A percentile compares a stretch with the other conserved stretches of the same genome.
Evolutionary conservation across 1,140 invertebrate species (phyloP).

Genomic region (Lasaia peninsularis): DNA sequence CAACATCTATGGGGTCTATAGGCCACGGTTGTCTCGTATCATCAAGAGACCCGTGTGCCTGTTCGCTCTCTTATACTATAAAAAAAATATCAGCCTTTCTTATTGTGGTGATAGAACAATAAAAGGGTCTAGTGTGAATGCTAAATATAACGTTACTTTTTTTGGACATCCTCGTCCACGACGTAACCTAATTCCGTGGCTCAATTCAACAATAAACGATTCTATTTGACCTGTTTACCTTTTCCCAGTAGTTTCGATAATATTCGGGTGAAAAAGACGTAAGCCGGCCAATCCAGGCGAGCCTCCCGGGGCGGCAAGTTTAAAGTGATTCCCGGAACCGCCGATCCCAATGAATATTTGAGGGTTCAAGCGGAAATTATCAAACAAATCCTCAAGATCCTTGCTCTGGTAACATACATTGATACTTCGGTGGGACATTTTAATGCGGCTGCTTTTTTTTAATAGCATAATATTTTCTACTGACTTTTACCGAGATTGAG

Average conservation of each 20-base stretch:
- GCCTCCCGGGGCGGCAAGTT: conserved; percentile 7
- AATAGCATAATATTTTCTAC: too few relatives aligned
- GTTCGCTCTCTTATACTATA: too few relatives aligned
- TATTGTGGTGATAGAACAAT: too few relatives aligned
- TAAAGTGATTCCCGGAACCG: conserved; percentile 10
- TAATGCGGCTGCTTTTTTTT: background rate
- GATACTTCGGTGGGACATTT: background rate
- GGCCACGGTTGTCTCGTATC: too few relatives aligned
- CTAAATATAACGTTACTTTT: too few relatives aligned
- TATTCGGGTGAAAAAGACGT: conserved; percentile 4
- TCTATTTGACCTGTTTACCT: background rate
- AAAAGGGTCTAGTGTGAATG: too few relatives aligned
- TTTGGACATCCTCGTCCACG: too few relatives aligned
- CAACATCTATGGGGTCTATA: too few relatives aligned
- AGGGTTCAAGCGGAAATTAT: conserved; percentile 1
- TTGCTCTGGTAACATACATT: background rate
- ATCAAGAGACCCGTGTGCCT: too few relatives aligned
- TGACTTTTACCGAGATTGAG: too few relatives aligned
- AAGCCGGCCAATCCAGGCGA: background rate
- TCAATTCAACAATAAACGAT: background rate
- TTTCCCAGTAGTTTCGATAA: conserved; percentile 7
- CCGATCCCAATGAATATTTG: conserved; percentile 10
- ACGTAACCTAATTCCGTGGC: too few relatives aligned
- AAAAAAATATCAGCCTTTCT: too few relatives aligned
- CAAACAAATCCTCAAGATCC: conserved; percentile 6